phyloP scores from a whole-genome alignment of 1,140 invertebrate species.

The Watersipora subatra region DNA sequence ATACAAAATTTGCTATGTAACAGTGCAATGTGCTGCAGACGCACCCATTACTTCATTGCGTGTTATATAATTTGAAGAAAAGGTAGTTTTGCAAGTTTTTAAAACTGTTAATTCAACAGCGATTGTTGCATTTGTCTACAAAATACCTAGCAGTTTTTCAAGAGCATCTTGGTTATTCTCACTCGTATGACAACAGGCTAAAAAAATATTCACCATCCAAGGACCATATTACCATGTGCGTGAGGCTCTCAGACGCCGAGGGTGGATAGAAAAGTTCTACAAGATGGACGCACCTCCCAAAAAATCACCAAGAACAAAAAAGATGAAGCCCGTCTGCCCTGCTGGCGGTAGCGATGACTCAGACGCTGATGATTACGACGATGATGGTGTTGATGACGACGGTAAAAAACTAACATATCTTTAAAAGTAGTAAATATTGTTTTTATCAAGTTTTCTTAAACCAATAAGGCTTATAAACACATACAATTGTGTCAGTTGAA shows the following conservation, averaged over 20 bases:
- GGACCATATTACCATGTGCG: conserved; percentile 44
- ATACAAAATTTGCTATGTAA: too few relatives aligned
- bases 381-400: conserved; percentile 33
- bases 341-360: conserved; percentile 18
- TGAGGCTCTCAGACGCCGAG: conserved; percentile 39
- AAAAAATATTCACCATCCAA: conserved; percentile 43
- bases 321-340: neutral
- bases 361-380: conserved; percentile 26
- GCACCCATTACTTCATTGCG: too few relatives aligned
- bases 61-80: too few relatives aligned
- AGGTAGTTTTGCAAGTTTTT: too few relatives aligned
- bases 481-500: too few relatives aligned
- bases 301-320: conserved; percentile 16
- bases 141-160: too few relatives aligned
- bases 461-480: too few relatives aligned
- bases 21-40: too few relatives aligned
- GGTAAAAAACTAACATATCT: conserved; percentile 5
- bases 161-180: neutral
- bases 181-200: conserved; percentile 26
- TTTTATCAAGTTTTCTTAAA: too few relatives aligned
- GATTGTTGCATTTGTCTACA: too few relatives aligned
- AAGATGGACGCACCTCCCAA: conserved; percentile 22
- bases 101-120: too few relatives aligned
- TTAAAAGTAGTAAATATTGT: neutral
- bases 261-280: conserved; percentile 45